Conservation (phyloP, 2,113 vertebrate species). For the Daboia siamensis region DNA sequence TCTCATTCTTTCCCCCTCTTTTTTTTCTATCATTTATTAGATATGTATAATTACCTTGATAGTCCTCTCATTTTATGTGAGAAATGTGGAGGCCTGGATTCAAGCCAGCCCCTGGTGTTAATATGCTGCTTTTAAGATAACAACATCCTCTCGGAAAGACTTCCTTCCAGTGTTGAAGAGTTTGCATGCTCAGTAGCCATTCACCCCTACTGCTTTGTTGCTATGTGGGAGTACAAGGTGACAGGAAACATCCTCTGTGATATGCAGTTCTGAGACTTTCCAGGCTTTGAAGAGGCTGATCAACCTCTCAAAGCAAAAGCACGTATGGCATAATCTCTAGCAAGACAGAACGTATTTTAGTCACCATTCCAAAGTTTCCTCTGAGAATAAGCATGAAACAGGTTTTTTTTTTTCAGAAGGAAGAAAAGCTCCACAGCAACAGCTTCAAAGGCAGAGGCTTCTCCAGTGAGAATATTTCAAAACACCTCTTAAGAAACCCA, state of each 20-base stretch:
- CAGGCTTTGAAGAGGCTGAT: conserved; percentile 25
- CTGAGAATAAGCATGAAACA: conserved; percentile 11
- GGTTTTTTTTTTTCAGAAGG: background rate
- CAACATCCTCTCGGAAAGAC: background rate
- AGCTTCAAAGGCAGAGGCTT: background rate
- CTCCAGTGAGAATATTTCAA: conserved; percentile 3
- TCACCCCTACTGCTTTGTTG: background rate
- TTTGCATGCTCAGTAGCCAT: background rate
- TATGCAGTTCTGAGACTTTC: conserved; percentile 18
- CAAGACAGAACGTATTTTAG: conserved; percentile 21
- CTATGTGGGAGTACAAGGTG: background rate
- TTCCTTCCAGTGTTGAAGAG: background rate
- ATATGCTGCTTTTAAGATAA: background rate
- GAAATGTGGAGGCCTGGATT: background rate
- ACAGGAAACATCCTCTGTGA: conserved; percentile 11
- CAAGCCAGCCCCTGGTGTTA: background rate
- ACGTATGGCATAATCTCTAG: conserved; percentile 14
- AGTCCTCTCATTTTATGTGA: background rate
- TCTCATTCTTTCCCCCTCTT: background rate
- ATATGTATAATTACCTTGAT: background rate
- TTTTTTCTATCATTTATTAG: background rate
- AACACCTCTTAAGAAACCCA: conserved; percentile 12
- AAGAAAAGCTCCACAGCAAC: background rate
- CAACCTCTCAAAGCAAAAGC: conserved; percentile 11
- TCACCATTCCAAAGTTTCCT: conserved; percentile 5